These are phyloP conservation scores for Heterotis niloticus DNA, from an alignment of 2,113 vertebrate genomes.

Conservation along the genomic window DNA sequence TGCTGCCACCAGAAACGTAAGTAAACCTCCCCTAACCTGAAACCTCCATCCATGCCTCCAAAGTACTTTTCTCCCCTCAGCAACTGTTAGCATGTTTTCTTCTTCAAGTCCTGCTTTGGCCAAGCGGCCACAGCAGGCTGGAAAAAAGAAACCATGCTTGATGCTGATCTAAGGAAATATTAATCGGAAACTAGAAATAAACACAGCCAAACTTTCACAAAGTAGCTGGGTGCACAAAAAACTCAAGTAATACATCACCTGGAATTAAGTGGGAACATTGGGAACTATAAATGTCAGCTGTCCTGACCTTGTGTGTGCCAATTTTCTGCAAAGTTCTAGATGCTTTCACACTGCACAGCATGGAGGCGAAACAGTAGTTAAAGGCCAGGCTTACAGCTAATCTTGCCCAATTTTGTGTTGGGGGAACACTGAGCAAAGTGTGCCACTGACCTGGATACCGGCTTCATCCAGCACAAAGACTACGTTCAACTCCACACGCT, in stretches of 20 bases:
- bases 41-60: background rate
- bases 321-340: background rate
- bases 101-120: background rate
- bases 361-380: background rate
- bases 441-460: slow-evolving; percentile 23
- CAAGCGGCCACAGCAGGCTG: background rate
- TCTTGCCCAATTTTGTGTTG: background rate
- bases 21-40: slow-evolving; percentile 41
- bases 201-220: background rate
- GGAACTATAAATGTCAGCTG: background rate
- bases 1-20: slow-evolving; percentile 85
- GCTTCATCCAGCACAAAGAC: background rate
- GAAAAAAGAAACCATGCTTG: background rate
- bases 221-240: too few relatives aligned
- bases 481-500: background rate
- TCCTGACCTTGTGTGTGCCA: background rate
- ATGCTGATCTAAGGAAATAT: background rate
- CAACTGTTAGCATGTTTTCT: background rate
- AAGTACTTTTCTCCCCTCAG: background rate
- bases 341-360: background rate
- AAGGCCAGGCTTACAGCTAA: background rate
- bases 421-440: background rate
- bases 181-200: background rate
- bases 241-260: background rate
- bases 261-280: background rate